Evolutionary conservation across 1,140 invertebrate genomes (phyloP).

Genomic region (Pygmarrhopalites habei): DNA sequence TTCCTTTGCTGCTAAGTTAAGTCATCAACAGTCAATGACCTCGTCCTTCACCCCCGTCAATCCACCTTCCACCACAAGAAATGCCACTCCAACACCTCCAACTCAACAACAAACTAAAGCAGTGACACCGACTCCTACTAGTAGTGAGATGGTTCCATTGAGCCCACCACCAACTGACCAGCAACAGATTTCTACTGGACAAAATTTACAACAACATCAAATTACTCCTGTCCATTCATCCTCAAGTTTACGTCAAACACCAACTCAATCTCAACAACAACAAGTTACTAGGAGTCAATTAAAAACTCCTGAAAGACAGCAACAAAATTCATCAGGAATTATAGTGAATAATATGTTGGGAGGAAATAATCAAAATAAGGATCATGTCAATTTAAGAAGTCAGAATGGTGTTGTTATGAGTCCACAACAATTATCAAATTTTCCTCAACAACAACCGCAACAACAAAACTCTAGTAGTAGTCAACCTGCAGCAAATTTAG

Average conservation of each 20-base stretch:
- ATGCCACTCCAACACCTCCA: conserved; percentile 15
- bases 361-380: neutral
- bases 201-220: no score
- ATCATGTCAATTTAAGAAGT: neutral
- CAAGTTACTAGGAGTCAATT: neutral
- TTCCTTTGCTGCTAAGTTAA: conserved; percentile 29
- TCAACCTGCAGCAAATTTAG: neutral
- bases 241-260: neutral
- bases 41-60: neutral
- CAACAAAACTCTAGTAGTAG: neutral
- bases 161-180: conserved; percentile 10
- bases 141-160: no score
- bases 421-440: neutral
- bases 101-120: conserved; percentile 6
- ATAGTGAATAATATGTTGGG: neutral
- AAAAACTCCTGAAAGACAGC: neutral
- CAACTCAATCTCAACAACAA: neutral
- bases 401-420: neutral
- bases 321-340: neutral
- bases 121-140: conserved; percentile 9
- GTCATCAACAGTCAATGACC: conserved; percentile 16
- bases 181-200: no score
- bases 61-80: conserved; percentile 16
- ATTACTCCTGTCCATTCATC: neutral
- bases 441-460: no score